phyloP scores from a whole-genome alignment of 30 jellyfish, hydroid and myxozoan species.

The Rhopilema esculentum region DNA sequence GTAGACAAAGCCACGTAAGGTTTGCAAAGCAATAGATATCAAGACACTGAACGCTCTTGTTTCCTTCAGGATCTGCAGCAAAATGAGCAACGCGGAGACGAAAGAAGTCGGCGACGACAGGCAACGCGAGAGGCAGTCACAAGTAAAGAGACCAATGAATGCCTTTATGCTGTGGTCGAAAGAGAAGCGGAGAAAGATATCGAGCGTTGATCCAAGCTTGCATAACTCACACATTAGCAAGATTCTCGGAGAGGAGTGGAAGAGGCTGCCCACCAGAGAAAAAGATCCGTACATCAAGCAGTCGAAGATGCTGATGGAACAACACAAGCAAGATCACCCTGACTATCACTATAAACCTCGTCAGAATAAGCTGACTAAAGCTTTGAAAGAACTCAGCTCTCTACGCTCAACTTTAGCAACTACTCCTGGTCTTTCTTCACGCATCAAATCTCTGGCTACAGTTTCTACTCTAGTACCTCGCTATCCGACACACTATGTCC shows the following conservation, averaged over 20 bases:
- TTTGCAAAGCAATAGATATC: too few relatives aligned
- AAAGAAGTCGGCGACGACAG: not conserved
- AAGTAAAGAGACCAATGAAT: constrained; percentile 86
- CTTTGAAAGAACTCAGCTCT: constrained; percentile 62
- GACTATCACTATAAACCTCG: constrained; percentile 87
- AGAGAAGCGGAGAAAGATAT: constrained; percentile 74
- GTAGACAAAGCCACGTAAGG: too few relatives aligned
- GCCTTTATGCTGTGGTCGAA: constrained; percentile 96
- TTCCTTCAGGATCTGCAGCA: not conserved
- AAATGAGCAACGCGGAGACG: not conserved
- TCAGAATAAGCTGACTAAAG: constrained; percentile 75
- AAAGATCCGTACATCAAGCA: constrained; percentile 77
- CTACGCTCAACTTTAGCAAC: constrained; percentile 20
- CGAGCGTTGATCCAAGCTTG: constrained; percentile 81
- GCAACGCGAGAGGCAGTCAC: not conserved
- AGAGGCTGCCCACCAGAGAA: constrained; percentile 56
- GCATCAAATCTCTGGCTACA: constrained; percentile 22
- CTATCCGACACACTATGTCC: constrained; percentile 17
- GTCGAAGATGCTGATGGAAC: constrained; percentile 76
- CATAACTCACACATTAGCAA: constrained; percentile 90
- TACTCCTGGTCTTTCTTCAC: constrained; percentile 36
- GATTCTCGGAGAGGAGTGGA: constrained; percentile 90
- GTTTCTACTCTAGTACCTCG: constrained; percentile 10
- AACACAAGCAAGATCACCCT: constrained; percentile 85
- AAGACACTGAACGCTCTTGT: too few relatives aligned